These are phyloP conservation scores for Trialeurodes vaporariorum DNA, from an alignment of 1,140 invertebrate species.

Conservation along the genomic window DNA sequence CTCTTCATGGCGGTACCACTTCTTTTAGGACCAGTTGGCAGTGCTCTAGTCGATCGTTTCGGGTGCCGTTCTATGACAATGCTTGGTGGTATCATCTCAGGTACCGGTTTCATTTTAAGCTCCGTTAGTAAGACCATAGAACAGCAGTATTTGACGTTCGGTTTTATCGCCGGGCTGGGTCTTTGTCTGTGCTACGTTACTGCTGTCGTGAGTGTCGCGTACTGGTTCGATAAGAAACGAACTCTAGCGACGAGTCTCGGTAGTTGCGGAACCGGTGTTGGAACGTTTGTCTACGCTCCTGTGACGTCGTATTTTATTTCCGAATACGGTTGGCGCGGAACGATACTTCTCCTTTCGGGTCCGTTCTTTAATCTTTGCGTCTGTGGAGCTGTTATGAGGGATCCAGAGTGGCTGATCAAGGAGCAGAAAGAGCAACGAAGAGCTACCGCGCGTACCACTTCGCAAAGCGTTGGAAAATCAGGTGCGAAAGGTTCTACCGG, in stretches of 20 bases:
- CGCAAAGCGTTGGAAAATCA: background rate
- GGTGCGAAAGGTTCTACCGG: background rate
- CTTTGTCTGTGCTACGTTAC: slow-evolving; percentile 79
- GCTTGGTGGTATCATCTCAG: slow-evolving; percentile 54
- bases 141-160: slow-evolving; percentile 71
- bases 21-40: slow-evolving; percentile 72
- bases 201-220: slow-evolving; percentile 85
- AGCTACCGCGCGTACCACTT: background rate
- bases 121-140: slow-evolving; percentile 63
- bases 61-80: slow-evolving; percentile 46
- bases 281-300: slow-evolving; percentile 84
- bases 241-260: slow-evolving; percentile 87
- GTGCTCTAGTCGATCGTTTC: slow-evolving; percentile 74
- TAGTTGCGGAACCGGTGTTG: slow-evolving; percentile 73
- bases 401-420: slow-evolving; percentile 58
- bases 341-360: slow-evolving; percentile 66
- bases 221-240: slow-evolving; percentile 86
- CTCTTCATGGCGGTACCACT: slow-evolving; percentile 80
- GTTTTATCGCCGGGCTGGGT: slow-evolving; percentile 73
- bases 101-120: slow-evolving; percentile 67
- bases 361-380: slow-evolving; percentile 76
- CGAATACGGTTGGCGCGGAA: slow-evolving; percentile 75
- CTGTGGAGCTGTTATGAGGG: slow-evolving; percentile 73
- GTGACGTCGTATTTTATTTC: slow-evolving; percentile 61
- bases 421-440: slow-evolving; percentile 44